phyloP scores from a whole-genome alignment of 1,140 invertebrate genomes.

The Anoplophora glabripennis region DNA sequence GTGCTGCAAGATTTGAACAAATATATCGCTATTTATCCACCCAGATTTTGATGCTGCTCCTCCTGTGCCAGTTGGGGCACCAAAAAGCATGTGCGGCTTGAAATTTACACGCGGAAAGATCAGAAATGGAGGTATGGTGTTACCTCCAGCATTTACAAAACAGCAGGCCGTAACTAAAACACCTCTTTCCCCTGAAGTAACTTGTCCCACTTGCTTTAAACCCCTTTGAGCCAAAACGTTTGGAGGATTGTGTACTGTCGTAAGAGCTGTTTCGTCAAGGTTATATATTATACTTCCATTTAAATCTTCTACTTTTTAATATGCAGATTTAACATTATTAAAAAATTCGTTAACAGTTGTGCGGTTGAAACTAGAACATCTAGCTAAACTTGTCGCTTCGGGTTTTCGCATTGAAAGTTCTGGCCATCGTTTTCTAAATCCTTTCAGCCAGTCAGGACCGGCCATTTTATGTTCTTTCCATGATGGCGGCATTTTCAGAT shows the following conservation, averaged over 20 bases:
- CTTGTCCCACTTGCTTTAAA: constrained; percentile 43
- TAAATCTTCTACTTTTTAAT: too few relatives aligned
- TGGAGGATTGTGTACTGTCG: constrained; percentile 49
- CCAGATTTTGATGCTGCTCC: too few relatives aligned
- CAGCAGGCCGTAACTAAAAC: constrained; percentile 45
- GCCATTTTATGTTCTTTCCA: too few relatives aligned
- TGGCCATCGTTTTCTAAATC: neutral
- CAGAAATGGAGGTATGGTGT: neutral
- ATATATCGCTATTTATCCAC: too few relatives aligned
- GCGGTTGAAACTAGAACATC: neutral
- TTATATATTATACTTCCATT: constrained; percentile 42
- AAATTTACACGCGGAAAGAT: too few relatives aligned
- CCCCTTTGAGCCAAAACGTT: constrained; percentile 45
- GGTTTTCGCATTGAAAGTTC: neutral
- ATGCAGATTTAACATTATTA: neutral
- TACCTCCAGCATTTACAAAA: constrained; percentile 45
- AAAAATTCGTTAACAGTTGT: neutral
- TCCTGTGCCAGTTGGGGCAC: too few relatives aligned
- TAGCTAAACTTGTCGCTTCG: neutral
- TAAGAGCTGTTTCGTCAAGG: constrained; percentile 50
- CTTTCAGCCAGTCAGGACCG: too few relatives aligned
- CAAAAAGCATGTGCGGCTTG: too few relatives aligned
- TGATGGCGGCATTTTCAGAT: too few relatives aligned
- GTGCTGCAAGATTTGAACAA: too few relatives aligned
- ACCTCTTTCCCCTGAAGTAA: constrained; percentile 49